Percentiles rank a stretch among this genome's conserved stretches.
Evolutionary conservation across 2,888 invertebrate species (phyloP).

Genomic region (Mayetiola destructor): DNA sequence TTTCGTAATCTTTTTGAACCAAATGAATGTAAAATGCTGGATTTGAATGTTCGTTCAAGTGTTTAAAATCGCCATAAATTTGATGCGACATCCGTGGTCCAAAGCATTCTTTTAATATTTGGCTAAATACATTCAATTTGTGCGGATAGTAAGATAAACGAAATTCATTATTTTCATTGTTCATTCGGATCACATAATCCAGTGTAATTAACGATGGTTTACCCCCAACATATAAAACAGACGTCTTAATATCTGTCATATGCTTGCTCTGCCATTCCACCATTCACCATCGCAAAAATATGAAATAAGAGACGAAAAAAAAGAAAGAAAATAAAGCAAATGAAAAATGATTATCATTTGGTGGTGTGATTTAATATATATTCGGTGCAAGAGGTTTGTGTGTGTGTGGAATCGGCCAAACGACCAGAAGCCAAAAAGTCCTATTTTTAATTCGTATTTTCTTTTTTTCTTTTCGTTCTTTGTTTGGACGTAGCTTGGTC

Average conservation of each 20-base stretch:
- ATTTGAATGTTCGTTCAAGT: slow-evolving; percentile 43
- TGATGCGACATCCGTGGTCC: slow-evolving; percentile 46
- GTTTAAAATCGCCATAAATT: slow-evolving; percentile 71
- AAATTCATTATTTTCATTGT: slow-evolving; percentile 47
- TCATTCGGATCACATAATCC: slow-evolving; percentile 62
- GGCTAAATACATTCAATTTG: slow-evolving; percentile 52
- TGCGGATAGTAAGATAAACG: slow-evolving; percentile 82
- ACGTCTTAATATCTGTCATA: slow-evolving; percentile 70
- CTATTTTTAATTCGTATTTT: too few relatives aligned
- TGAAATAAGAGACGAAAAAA: slow-evolving; percentile 1
- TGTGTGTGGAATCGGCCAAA: too few relatives aligned
- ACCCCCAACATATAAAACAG: slow-evolving; percentile 64
- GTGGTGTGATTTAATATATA: too few relatives aligned
- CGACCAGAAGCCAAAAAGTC: too few relatives aligned
- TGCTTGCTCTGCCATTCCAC: slow-evolving; percentile 69
- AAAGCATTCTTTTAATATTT: slow-evolving; percentile 57
- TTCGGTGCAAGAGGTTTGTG: too few relatives aligned
- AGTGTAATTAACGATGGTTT: slow-evolving; percentile 62
- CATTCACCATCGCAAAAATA: too few relatives aligned
- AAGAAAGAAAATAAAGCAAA: not conserved
- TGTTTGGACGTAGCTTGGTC: too few relatives aligned
- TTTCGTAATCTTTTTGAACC: slow-evolving; percentile 43
- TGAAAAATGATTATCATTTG: too few relatives aligned
- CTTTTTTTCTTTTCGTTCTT: too few relatives aligned
- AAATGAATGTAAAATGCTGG: slow-evolving; percentile 80